Conservation (phyloP, 2,888 invertebrate species). For the Petrolisthes cinctipes region DNA sequence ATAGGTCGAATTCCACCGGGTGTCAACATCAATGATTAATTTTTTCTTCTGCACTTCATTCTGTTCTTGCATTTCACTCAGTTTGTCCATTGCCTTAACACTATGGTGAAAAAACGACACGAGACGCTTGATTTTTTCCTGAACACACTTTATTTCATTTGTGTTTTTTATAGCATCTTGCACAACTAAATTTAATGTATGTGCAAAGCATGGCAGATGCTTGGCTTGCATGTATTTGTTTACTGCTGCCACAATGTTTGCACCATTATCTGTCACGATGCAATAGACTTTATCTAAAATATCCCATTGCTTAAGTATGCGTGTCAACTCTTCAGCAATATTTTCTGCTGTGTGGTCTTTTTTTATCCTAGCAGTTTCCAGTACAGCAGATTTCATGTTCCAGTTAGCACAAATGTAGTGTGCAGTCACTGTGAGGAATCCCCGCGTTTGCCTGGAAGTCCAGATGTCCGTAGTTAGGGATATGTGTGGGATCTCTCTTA, state of each 20-base stretch:
- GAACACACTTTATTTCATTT: conserved; percentile 5
- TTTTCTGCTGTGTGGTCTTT: conserved; percentile 33
- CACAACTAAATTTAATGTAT: conserved; percentile 43
- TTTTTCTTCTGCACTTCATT: not conserved
- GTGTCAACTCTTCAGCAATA: conserved; percentile 20
- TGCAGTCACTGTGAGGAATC: conserved; percentile 22
- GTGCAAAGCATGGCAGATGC: conserved; percentile 32
- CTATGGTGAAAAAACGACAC: conserved; percentile 27
- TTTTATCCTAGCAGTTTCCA: conserved; percentile 18
- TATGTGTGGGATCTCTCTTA: too few species aligned
- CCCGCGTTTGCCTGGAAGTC: conserved; percentile 27
- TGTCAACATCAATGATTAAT: conserved; percentile 26
- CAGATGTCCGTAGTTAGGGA: conserved; percentile 32
- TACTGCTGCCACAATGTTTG: conserved; percentile 33
- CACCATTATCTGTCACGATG: conserved; percentile 44
- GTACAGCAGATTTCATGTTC: conserved; percentile 27
- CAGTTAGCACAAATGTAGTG: conserved; percentile 20
- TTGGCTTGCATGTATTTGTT: not conserved
- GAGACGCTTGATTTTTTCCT: conserved; percentile 19
- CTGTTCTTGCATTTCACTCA: conserved; percentile 21
- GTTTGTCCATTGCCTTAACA: conserved; percentile 26
- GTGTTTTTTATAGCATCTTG: conserved; percentile 36
- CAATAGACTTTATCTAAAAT: conserved; percentile 26
- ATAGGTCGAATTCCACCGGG: conserved; percentile 35
- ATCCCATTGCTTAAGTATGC: not conserved